Evolutionary conservation across 2,888 invertebrate genomes (phyloP).

Genomic region (Macaria liturata): DNA sequence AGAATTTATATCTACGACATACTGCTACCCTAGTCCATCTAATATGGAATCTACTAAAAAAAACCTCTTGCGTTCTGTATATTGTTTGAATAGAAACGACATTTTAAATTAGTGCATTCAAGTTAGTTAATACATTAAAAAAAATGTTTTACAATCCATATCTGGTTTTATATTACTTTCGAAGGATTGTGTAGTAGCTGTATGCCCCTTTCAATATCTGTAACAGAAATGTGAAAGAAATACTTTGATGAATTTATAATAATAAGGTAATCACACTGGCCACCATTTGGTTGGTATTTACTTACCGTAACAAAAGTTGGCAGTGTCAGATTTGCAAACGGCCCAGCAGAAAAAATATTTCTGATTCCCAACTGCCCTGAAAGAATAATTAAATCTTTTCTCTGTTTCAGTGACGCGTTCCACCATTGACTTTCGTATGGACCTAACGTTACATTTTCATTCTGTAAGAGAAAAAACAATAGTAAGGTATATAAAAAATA

Average conservation of each 20-base stretch:
- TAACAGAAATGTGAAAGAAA: constrained; percentile 33
- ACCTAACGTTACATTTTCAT: constrained; percentile 52
- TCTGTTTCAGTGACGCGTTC: constrained; percentile 45
- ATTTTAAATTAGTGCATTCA: too few species aligned
- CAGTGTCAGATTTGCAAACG: constrained; percentile 64
- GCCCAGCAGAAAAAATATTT: constrained; percentile 66
- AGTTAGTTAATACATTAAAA: too few species aligned
- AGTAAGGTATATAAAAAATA: too few species aligned
- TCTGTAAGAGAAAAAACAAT: constrained; percentile 42
- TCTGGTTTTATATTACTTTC: constrained; percentile 40
- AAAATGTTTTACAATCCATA: too few species aligned
- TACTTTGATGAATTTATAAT: too few species aligned
- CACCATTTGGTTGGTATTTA: too few species aligned
- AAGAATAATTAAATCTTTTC: constrained; percentile 51
- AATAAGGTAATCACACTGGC: too few species aligned
- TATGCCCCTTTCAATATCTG: constrained; percentile 76
- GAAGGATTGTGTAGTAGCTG: constrained; percentile 69
- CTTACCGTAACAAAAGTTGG: constrained; percentile 64
- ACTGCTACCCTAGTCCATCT: too few species aligned
- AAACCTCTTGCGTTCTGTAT: too few species aligned
- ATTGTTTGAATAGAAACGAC: too few species aligned
- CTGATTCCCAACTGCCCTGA: constrained; percentile 58
- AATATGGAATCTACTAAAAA: too few species aligned
- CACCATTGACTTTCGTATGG: constrained; percentile 71
- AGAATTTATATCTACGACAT: too few species aligned